Evolutionary conservation across 2,888 invertebrate genomes (phyloP).

Genomic region (Parnassius glacialis): DNA sequence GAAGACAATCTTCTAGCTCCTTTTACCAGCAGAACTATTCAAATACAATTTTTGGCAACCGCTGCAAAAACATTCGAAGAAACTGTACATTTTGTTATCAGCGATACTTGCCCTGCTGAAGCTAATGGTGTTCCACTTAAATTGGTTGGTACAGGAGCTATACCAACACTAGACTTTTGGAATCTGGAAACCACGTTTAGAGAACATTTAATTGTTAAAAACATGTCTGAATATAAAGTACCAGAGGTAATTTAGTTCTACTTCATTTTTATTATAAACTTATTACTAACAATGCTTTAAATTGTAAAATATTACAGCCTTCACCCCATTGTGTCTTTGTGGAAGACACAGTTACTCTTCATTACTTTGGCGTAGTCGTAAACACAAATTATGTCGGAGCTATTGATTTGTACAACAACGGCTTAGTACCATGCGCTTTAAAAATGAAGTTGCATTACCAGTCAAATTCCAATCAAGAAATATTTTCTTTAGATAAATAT

Average conservation of each 20-base stretch:
- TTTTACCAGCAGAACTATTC: constrained; percentile 64
- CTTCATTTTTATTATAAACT: not conserved
- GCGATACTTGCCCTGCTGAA: constrained; percentile 74
- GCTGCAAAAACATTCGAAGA: constrained; percentile 61
- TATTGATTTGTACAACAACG: constrained; percentile 70
- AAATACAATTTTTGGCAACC: constrained; percentile 64
- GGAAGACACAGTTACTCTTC: constrained; percentile 66
- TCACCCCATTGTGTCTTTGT: constrained; percentile 70
- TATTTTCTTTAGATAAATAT: constrained; percentile 68
- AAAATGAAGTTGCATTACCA: constrained; percentile 65
- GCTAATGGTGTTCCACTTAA: constrained; percentile 69
- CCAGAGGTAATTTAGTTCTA: constrained; percentile 54
- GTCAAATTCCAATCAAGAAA: constrained; percentile 50
- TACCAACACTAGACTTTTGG: constrained; percentile 80
- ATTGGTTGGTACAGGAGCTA: constrained; percentile 76
- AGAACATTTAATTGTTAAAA: constrained; percentile 80
- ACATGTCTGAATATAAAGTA: constrained; percentile 71
- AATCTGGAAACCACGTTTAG: constrained; percentile 81
- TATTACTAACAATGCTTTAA: not conserved
- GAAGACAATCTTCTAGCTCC: constrained; percentile 72
- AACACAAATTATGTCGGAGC: constrained; percentile 53
- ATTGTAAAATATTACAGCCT: constrained; percentile 48
- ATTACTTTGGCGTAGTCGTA: constrained; percentile 67
- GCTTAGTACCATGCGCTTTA: constrained; percentile 65
- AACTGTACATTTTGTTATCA: constrained; percentile 67